Percentiles rank a stretch among this genome's conserved stretches.
Evolutionary conservation across 1,140 invertebrate genomes (phyloP).

Genomic region (Hyles vespertilio): DNA sequence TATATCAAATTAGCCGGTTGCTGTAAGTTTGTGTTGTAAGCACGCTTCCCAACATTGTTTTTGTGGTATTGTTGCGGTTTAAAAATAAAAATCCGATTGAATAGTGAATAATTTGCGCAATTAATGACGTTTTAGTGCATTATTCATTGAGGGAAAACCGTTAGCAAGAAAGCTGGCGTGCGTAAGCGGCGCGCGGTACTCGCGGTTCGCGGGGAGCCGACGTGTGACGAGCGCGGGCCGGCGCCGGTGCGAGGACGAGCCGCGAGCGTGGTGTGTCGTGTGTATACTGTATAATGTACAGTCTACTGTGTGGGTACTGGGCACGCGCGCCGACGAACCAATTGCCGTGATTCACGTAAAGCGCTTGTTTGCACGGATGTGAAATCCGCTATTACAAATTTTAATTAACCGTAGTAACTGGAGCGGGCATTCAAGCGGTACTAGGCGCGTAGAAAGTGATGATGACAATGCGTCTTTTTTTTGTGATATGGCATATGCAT

Average conservation of each 20-base stretch:
- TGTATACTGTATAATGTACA: too few relatives aligned
- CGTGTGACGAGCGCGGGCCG: constrained; percentile 34
- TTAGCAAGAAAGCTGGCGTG: constrained; percentile 30
- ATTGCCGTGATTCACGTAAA: constrained; percentile 68
- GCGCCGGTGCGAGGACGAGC: background rate
- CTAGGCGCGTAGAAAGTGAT: constrained; percentile 66
- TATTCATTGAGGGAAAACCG: constrained; percentile 52
- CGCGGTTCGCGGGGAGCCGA: constrained; percentile 24
- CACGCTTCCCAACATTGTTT: too few relatives aligned
- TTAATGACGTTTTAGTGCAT: constrained; percentile 24
- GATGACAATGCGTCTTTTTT: constrained; percentile 20
- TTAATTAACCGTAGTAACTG: constrained; percentile 71
- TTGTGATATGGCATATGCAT: too few relatives aligned
- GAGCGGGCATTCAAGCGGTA: constrained; percentile 59
- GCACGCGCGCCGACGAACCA: constrained; percentile 20
- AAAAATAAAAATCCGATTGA: too few relatives aligned
- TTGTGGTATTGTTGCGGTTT: too few relatives aligned
- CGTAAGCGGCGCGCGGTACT: constrained; percentile 3
- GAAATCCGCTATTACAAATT: constrained; percentile 73
- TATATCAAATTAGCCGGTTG: too few relatives aligned
- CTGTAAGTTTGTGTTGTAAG: too few relatives aligned
- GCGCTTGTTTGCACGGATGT: constrained; percentile 68
- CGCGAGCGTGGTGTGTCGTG: background rate
- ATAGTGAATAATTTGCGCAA: constrained; percentile 7
- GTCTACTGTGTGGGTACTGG: constrained; percentile 4